These are phyloP conservation scores for Nymphalis io DNA, from an alignment of 1,140 invertebrate species.

Conservation along the genomic window DNA sequence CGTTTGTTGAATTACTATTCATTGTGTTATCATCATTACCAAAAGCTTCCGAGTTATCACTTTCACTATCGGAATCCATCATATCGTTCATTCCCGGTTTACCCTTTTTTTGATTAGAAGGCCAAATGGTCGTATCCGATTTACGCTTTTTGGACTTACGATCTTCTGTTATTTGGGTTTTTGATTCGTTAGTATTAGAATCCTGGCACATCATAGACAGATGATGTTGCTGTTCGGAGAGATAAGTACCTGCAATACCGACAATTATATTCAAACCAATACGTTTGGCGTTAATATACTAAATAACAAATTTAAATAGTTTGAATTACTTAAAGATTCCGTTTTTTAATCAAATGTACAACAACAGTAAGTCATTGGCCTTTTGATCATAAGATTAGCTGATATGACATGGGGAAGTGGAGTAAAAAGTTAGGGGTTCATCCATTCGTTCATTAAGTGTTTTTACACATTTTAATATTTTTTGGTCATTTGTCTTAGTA, in stretches of 20 bases:
- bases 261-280: not conserved
- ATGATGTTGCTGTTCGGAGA: constrained; percentile 78
- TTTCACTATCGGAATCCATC: constrained; percentile 84
- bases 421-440: too few relatives aligned
- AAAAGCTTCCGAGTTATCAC: constrained; percentile 83
- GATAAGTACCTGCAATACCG: constrained; percentile 62
- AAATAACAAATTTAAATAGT: too few relatives aligned
- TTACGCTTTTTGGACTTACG: constrained; percentile 76
- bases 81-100: constrained; percentile 68
- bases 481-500: not conserved
- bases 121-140: constrained; percentile 64
- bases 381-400: too few relatives aligned
- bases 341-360: too few relatives aligned
- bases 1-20: constrained; percentile 79
- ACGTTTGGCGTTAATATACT: too few relatives aligned
- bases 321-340: too few relatives aligned
- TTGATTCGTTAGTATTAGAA: constrained; percentile 45
- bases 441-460: too few relatives aligned
- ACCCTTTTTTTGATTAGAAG: constrained; percentile 63
- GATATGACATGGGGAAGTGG: too few relatives aligned
- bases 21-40: constrained; percentile 77
- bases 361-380: too few relatives aligned
- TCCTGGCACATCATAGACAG: constrained; percentile 71
- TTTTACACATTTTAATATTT: too few relatives aligned
- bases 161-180: constrained; percentile 54